Base-by-base conservation (phyloP, 2,797 vertebrate genomes). In the Syndactyla subalaris region DNA sequence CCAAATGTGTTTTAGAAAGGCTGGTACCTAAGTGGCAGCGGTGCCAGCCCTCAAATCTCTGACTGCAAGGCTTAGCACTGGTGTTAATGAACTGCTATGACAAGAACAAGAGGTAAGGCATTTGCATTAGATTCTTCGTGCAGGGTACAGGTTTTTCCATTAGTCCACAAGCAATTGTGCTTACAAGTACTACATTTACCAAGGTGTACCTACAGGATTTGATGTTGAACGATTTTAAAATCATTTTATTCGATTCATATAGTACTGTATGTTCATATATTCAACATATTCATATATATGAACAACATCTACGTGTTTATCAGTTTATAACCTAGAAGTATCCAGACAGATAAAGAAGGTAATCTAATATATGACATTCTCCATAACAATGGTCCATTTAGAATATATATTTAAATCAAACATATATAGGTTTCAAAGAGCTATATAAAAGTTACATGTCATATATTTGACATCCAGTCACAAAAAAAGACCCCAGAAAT, bases 201-300 rank as follows among this genome's bases (percentile, higher is more conserved):
- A 55, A 41, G 39, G 7, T 57, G 1, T 6, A 55, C n/a, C 17
- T 7, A 26, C 0, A 1, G 6, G 8, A 75, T 72, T 63, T 55
- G 23, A 85, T 3, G 1, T 0, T 16, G 26, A 89, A 49, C 17
- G 22, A 39, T n/a, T 51, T 82, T 48, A 51, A 84, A 38, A 66
- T 43, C 2, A 51, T n/a, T 20, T 48, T 43, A 14, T 65, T 87
- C 66, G 17, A 63, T 61, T 79, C 43, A 48, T 23, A 8, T 9
- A 66, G 17, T 65, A 57, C 10, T 59, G 2, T 34, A 58, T 14
- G 46, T 55, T 70, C 7, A 67, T 19, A 58, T 15, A 62, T 63
- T 62, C 29, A 52, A 82, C 2, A 38, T 34, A 58, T 24, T 46
- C 34, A 61, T 14, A 46, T 8, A 51, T 1, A 70, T 38, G 74